Base-by-base conservation (phyloP, 1,140 invertebrate genomes). In the Agrypnia vestita region DNA sequence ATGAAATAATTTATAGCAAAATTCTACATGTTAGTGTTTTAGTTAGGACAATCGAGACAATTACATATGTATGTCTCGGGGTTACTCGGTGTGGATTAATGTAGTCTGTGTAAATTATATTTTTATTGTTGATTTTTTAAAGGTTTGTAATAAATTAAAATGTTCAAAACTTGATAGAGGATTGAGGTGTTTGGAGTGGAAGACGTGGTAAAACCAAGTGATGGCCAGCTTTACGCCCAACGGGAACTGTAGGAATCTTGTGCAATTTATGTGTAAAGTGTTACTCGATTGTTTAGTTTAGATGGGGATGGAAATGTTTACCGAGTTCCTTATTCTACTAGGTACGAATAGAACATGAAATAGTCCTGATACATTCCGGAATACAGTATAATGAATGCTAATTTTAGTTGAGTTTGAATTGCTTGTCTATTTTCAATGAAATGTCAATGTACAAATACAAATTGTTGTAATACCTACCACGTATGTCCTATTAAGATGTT, bases 1-100 rank as follows among this genome's bases (percentile, higher is more conserved):
- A 80, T 61, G 78, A 64, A 80, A 82, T 84, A 84, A 79, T 82
- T 82, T 80, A 84, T 74, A 82, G 78, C 77, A 80, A 80, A 82
- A 76, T 69, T 80, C 69, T 81, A 80, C 43, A 64, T 82, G 78
- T 80, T 64, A 79, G 59, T 80, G 15, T 79, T 76, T 80, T 83
- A 83, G 78, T 78, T 83, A 83, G 76, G 79, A 76, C 82, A 76
- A 80, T 80, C 69, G 77, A 81, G 62, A 74, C 76, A 62, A 71
- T 76, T 62, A 69, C 67, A 75, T 78, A n/a, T 73, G 67, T 79
- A 67, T 78, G 75, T 80, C 62, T 55, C 76, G 53, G 79, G 76
- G 79, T 35, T 35, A 35, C 25, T 35, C 25, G 25, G 25, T 35
- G 67, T 79, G 80, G 72, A 79, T 62, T 74, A 81, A 81, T 59